A percentile compares a stretch with the other conserved stretches of the same genome.
Evolutionary conservation across 2,113 vertebrate species (phyloP).

Genomic region (Osmerus mordax): DNA sequence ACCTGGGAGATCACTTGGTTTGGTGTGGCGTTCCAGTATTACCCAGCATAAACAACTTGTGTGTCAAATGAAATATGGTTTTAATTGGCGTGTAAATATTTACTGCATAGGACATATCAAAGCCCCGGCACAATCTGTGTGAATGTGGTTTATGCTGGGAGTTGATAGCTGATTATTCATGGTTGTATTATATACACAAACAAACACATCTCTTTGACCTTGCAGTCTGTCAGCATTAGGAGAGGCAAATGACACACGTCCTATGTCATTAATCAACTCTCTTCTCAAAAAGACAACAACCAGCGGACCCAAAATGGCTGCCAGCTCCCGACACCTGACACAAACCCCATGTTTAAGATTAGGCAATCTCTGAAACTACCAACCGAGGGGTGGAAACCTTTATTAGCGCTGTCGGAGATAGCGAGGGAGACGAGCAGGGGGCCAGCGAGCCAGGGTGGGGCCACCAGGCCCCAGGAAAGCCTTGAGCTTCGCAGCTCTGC

Average conservation of each 20-base stretch:
- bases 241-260: slow-evolving; percentile 29
- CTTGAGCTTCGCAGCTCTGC: slow-evolving; percentile 18
- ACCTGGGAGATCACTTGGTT: slow-evolving; percentile 44
- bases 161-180: slow-evolving; percentile 48
- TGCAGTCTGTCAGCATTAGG: slow-evolving; percentile 40
- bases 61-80: slow-evolving; percentile 64
- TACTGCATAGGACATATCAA: slow-evolving; percentile 54
- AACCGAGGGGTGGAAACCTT: neutral
- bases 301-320: slow-evolving; percentile 23
- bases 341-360: slow-evolving; percentile 4
- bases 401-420: neutral
- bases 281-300: slow-evolving; percentile 24
- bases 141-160: slow-evolving; percentile 53
- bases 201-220: slow-evolving; percentile 45
- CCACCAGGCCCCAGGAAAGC: neutral
- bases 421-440: neutral
- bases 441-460: neutral
- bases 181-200: slow-evolving; percentile 51
- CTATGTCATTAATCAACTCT: slow-evolving; percentile 45
- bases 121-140: slow-evolving; percentile 28
- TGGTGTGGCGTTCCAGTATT: slow-evolving; percentile 23
- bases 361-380: neutral
- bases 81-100: slow-evolving; percentile 68
- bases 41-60: slow-evolving; percentile 51
- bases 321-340: neutral